Conservation (phyloP, 2,113 vertebrate species). For the Gila orcuttii region DNA sequence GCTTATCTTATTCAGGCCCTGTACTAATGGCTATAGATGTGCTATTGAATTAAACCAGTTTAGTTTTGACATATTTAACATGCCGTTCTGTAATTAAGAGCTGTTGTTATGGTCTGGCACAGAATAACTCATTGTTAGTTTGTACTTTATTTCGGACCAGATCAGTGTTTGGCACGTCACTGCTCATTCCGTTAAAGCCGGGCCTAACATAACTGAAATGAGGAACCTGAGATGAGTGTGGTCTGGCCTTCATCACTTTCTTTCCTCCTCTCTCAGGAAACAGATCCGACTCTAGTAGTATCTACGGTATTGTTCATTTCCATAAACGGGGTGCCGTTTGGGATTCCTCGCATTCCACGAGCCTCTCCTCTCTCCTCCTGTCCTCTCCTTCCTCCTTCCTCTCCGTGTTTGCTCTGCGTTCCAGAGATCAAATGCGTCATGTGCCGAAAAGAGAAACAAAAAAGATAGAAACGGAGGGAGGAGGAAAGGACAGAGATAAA, state of each 20-base stretch:
- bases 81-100: neutral
- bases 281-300: conserved; percentile 47
- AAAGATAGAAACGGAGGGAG: neutral
- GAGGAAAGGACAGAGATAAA: neutral
- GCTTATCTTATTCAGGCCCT: neutral
- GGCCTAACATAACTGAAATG: neutral
- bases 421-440: conserved; percentile 10
- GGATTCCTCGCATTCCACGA: conserved; percentile 72
- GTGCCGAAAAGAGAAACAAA: conserved; percentile 1
- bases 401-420: conserved; percentile 66
- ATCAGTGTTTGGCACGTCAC: neutral
- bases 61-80: neutral
- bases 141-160: neutral
- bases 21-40: neutral
- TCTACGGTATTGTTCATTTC: conserved; percentile 68
- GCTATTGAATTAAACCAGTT: neutral
- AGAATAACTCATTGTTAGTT: neutral
- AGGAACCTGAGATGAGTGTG: neutral
- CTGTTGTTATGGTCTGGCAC: neutral
- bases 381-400: conserved; percentile 74
- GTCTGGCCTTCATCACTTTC: conserved; percentile 47
- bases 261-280: conserved; percentile 71
- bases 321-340: conserved; percentile 71
- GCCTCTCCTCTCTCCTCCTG: conserved; percentile 13
- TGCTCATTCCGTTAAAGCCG: neutral